Base-by-base conservation (phyloP, 2,113 vertebrate genomes). In the Scopus umbretta region DNA sequence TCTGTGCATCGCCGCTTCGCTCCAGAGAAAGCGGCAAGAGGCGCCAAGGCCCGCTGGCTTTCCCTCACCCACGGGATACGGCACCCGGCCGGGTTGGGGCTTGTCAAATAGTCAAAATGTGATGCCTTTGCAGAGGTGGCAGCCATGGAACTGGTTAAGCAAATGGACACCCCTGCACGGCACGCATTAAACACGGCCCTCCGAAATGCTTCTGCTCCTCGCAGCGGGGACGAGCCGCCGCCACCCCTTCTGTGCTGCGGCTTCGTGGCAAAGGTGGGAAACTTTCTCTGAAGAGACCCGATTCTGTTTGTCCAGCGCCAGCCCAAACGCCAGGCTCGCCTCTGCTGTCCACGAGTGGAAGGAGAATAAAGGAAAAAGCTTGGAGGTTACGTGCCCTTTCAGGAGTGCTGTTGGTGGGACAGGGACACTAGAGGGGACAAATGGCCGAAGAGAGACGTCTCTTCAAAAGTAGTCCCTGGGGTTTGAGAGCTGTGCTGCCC, bases 1-100 rank as follows among this genome's bases (percentile, higher is more conserved):
- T 59, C 2, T 0, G 3, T 3, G 19, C 42, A 12, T 42, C 1
- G 1, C 55, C 0, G 0, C 26, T 14, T 3, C 6, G 16, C 56
- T 86, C 25, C 13, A 10, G 19, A 53, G 43, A 13, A 36, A 7
- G 29, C 7, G 42, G 19, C 17, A 11, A 52, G 53, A 16, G 17
- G 26, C 4, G 16, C 45, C 23, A 3, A 68, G 14, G 16, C 36
- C 25, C 11, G 6, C 22, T 56, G 90, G 14, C 65, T 73, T 80
- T 70, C 63, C 50, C 27, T 61, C 8, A 1, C 53, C 36, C 5
- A 1, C 0, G 0, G 62, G 66, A 22, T 20, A 11, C 43, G 56
- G 80, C 21, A 55, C 43, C 30, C 5, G 3, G 26, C 40, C 1
- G 4, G 25, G 45, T 5, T n/a, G 53, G 22, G 49, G 49, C 76